These are phyloP conservation scores for Chirona hameri DNA, from an alignment of 2,888 invertebrate genomes.

Conservation along the genomic window DNA sequence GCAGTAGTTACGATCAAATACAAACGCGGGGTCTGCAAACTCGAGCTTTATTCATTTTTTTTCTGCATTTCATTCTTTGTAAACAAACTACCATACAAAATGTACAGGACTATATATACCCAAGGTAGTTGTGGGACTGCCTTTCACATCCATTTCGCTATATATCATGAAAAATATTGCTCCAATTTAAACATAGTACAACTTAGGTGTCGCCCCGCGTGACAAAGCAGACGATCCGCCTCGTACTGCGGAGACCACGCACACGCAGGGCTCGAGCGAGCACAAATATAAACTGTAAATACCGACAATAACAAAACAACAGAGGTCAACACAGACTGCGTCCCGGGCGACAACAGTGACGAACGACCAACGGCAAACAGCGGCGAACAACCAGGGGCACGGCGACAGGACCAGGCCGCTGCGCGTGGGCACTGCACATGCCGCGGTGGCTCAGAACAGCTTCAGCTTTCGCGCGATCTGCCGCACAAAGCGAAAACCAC, in stretches of 20 bases:
- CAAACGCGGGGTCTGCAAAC: no score
- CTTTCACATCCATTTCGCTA: not conserved
- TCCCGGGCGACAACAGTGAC: no score
- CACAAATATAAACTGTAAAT: conserved; percentile 7
- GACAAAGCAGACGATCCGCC: not conserved
- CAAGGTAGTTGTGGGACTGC: not conserved
- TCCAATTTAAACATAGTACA: conserved; percentile 22
- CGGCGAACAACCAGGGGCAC: no score
- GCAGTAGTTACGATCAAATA: no score
- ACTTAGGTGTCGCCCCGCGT: not conserved
- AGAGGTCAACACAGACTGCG: not conserved
- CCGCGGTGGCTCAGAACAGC: no score
- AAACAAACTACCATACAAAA: conserved; percentile 22
- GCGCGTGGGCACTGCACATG: no score
- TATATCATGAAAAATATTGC: conserved; percentile 30
- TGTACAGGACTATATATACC: conserved; percentile 23
- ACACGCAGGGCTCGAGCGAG: not conserved
- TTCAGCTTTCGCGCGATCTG: no score
- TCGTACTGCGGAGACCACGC: no score
- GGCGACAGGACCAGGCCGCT: no score
- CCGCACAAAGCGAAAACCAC: no score
- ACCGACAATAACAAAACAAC: conserved; percentile 14
- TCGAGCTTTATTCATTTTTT: not conserved
- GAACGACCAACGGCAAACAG: no score
- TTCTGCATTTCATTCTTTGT: not conserved